A percentile compares a stretch with the other conserved stretches of the same genome.
Evolutionary conservation across 2,888 invertebrate species (phyloP).

Genomic region (Rhagonycha lutea): DNA sequence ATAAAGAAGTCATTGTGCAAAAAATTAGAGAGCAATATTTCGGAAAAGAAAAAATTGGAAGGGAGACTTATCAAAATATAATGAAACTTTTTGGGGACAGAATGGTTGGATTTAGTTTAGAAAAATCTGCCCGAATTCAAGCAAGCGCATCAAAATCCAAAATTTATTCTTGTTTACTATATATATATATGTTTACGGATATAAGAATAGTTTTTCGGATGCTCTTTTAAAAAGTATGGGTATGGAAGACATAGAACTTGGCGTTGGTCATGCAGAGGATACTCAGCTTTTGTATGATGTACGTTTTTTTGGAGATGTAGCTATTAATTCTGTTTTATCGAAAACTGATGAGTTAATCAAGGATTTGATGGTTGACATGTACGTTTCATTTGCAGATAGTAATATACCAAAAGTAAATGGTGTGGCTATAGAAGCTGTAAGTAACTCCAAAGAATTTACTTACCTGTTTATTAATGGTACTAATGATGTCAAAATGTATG

Average conservation of each 20-base stretch:
- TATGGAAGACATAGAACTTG: neutral
- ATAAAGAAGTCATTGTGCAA: neutral
- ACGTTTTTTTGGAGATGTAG: neutral
- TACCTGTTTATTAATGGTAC: constrained; percentile 2
- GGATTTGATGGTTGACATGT: neutral
- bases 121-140: neutral
- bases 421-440: neutral
- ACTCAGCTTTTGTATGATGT: constrained; percentile 3
- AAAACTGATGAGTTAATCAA: constrained; percentile 1
- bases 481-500: neutral
- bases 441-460: neutral
- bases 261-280: neutral
- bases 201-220: neutral
- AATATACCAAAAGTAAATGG: neutral
- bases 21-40: neutral
- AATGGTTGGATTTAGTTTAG: neutral
- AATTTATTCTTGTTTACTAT: neutral
- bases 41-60: neutral
- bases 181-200: constrained; percentile 7
- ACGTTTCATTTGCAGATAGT: constrained; percentile 5
- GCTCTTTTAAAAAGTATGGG: neutral
- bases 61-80: neutral
- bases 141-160: neutral
- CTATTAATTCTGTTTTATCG: neutral
- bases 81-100: constrained; percentile 6